Evolutionary conservation across 2,797 vertebrate species (phyloP).

Genomic region (Eulemur rubriventer): DNA sequence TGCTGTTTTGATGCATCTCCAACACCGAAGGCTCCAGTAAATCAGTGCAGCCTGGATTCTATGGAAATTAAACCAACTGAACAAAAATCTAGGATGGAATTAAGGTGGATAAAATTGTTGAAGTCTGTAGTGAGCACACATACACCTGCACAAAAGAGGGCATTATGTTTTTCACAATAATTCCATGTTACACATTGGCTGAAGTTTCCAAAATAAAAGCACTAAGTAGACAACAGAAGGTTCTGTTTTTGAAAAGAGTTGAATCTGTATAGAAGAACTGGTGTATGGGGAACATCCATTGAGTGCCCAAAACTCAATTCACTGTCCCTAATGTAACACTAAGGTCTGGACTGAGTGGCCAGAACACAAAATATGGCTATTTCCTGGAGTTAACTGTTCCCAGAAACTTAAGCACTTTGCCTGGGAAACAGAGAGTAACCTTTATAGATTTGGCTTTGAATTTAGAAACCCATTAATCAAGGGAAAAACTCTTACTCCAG

Average conservation of each 20-base stretch:
- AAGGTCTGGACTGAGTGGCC: not conserved
- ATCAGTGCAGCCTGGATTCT: not conserved
- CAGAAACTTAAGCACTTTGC: not conserved
- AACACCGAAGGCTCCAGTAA: accelerated
- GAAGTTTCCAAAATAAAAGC: not conserved
- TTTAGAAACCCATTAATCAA: slow-evolving; percentile 62
- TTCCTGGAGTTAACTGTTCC: not conserved
- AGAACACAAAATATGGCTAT: not conserved
- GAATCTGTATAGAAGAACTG: not conserved
- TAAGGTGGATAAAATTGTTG: not conserved
- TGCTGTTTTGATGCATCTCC: not conserved
- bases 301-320: not conserved
- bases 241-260: not conserved
- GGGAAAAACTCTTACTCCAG: slow-evolving; percentile 38
- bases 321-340: not conserved
- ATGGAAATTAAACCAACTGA: not conserved
- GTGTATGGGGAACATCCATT: not conserved
- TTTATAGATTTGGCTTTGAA: not conserved
- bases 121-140: not conserved
- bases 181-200: not conserved
- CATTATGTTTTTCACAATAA: not conserved
- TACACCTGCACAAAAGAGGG: not conserved
- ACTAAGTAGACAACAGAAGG: not conserved
- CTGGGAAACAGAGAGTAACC: not conserved
- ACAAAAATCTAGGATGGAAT: not conserved